phyloP scores from a whole-genome alignment of 1,140 invertebrate species.

The Drosophila erecta region DNA sequence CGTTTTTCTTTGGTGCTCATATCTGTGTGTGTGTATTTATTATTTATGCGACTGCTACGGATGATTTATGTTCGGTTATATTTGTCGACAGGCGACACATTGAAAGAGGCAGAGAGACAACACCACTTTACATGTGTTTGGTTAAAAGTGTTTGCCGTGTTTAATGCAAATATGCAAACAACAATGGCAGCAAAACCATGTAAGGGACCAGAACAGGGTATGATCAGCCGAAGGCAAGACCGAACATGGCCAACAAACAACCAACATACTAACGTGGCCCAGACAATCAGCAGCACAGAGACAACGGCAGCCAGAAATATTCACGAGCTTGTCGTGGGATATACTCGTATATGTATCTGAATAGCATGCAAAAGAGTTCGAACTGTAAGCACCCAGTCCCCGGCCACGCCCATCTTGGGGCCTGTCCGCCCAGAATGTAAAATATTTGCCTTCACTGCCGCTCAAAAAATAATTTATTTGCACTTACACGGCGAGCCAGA shows the following conservation, averaged over 20 bases:
- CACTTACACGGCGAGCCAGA: constrained; percentile 24
- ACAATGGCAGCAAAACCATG: constrained; percentile 25
- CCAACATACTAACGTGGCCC: constrained; percentile 24
- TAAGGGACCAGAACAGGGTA: constrained; percentile 1
- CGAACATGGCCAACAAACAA: constrained; percentile 36
- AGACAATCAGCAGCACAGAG: constrained; percentile 13
- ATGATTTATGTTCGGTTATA: constrained; percentile 51
- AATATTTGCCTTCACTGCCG: constrained; percentile 35
- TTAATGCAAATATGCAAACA: constrained; percentile 53
- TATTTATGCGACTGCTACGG: constrained; percentile 45
- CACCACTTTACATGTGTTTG: constrained; percentile 35
- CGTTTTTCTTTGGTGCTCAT: not conserved
- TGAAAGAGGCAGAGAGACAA: constrained; percentile 36
- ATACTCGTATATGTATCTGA: not conserved
- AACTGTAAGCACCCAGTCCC: not conserved
- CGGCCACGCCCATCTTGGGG: constrained; percentile 16
- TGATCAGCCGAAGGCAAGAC: constrained; percentile 10
- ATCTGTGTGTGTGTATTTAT: constrained; percentile 29
- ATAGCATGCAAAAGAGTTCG: constrained; percentile 15
- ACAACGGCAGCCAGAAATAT: constrained; percentile 34
- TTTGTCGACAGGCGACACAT: constrained; percentile 51
- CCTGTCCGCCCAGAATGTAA: constrained; percentile 27
- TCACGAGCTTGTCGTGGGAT: constrained; percentile 27
- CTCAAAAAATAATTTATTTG: constrained; percentile 51
- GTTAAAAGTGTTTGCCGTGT: constrained; percentile 49